These are phyloP conservation scores for Pyralis farinalis DNA, from an alignment of 2,888 invertebrate genomes.

Conservation along the genomic window DNA sequence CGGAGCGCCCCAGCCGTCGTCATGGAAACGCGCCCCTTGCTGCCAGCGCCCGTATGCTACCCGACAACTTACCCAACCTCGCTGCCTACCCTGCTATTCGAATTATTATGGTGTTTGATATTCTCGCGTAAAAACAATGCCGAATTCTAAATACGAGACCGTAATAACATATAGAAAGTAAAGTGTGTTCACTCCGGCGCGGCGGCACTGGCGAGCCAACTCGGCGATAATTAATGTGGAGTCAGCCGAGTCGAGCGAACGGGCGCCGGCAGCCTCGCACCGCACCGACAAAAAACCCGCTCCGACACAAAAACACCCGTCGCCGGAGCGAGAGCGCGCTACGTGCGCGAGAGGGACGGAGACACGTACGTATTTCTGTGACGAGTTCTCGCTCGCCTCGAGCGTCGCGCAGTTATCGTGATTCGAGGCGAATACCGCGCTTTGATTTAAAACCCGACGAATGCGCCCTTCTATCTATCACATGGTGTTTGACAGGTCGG, in stretches of 20 bases:
- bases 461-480: constrained; percentile 81
- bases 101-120: not conserved
- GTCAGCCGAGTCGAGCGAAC: constrained; percentile 64
- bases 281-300: constrained; percentile 75
- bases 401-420: constrained; percentile 69
- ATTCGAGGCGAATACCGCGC: constrained; percentile 67
- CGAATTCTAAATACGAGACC: constrained; percentile 40
- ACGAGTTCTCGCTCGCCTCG: constrained; percentile 73
- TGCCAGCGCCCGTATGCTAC: constrained; percentile 15
- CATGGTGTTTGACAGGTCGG: constrained; percentile 80
- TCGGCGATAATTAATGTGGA: constrained; percentile 76
- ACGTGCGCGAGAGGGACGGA: constrained; percentile 49
- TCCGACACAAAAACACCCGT: constrained; percentile 77
- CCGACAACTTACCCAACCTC: not conserved
- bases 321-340: constrained; percentile 53
- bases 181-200: constrained; percentile 63
- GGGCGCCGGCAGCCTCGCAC: constrained; percentile 63
- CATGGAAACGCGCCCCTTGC: constrained; percentile 57
- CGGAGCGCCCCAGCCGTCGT: constrained; percentile 65
- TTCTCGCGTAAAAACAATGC: constrained; percentile 23
- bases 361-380: constrained; percentile 70
- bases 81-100: not conserved
- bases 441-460: constrained; percentile 77
- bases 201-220: constrained; percentile 50
- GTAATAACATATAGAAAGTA: constrained; percentile 69